Percentiles rank a stretch among this genome's conserved stretches.
Conservation (phyloP, 35 echinoderm and acorn worm species). For the Acanthaster planci region DNA sequence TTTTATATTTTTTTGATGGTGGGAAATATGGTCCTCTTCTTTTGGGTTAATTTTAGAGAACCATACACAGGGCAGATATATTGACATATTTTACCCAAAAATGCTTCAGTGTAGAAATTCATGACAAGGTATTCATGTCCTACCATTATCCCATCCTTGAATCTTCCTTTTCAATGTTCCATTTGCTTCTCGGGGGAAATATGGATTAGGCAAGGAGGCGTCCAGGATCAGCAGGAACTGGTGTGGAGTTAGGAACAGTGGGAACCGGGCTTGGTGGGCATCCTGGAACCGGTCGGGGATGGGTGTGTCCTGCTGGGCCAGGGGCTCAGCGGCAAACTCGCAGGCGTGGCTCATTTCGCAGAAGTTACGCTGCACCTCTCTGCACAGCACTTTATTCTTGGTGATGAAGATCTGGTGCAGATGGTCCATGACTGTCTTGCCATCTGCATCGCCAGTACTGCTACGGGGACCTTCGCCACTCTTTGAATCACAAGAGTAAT, state of each 20-base stretch:
- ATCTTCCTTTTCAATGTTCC: slow-evolving; percentile 39
- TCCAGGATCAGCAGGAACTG: slow-evolving; percentile 54
- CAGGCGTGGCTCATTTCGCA: slow-evolving; percentile 51
- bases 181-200: slow-evolving; percentile 41
- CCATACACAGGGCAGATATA: too few species aligned
- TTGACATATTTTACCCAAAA: too few species aligned
- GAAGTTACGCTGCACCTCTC: slow-evolving; percentile 55
- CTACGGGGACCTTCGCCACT: too few species aligned
- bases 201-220: slow-evolving; percentile 41
- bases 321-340: slow-evolving; percentile 20
- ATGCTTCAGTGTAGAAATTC: too few species aligned
- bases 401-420: slow-evolving; percentile 41
- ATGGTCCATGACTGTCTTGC: slow-evolving; percentile 20
- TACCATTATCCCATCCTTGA: slow-evolving; percentile 44
- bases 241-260: slow-evolving; percentile 44
- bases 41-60: too few species aligned
- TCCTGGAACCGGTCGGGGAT: slow-evolving; percentile 44
- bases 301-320: slow-evolving; percentile 1
- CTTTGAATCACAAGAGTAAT: too few species aligned
- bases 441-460: background rate
- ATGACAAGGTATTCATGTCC: too few species aligned
- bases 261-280: slow-evolving; percentile 32
- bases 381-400: slow-evolving; percentile 56
- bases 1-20: too few species aligned
- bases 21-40: too few species aligned